phyloP scores from a whole-genome alignment of 2,113 vertebrate genomes.

The Acrocephalus arundinaceus region DNA sequence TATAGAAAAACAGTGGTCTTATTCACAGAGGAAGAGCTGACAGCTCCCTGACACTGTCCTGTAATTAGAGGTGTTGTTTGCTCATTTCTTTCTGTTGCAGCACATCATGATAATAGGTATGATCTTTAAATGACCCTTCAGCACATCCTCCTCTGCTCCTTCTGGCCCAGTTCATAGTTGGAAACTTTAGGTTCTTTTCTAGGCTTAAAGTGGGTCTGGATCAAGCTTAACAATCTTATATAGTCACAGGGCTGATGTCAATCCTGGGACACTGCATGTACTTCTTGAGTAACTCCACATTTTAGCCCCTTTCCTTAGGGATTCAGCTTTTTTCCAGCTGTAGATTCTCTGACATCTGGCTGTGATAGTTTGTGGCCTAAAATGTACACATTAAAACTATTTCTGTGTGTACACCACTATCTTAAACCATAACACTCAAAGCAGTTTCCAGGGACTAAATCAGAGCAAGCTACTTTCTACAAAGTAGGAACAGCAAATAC shows the following conservation, averaged over 20 bases:
- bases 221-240: background rate
- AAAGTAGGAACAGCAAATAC: background rate
- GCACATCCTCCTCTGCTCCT: background rate
- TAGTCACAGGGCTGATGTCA: accelerated
- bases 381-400: background rate
- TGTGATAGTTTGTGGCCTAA: background rate
- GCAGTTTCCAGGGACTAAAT: background rate
- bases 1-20: background rate
- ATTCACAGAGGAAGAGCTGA: background rate
- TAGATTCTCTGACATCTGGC: background rate
- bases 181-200: background rate
- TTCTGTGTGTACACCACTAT: background rate
- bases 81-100: background rate
- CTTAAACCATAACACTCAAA: background rate
- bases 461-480: background rate
- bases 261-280: background rate
- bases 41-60: background rate
- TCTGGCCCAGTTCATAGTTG: background rate
- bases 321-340: background rate
- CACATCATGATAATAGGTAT: background rate
- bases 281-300: background rate
- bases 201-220: background rate
- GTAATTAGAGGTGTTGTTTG: background rate
- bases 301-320: background rate
- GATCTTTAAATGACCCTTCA: background rate